Percentiles rank a stretch among this genome's conserved stretches.
phyloP scores from a whole-genome alignment of 2,888 invertebrate genomes.

The Machimus atricapillus region DNA sequence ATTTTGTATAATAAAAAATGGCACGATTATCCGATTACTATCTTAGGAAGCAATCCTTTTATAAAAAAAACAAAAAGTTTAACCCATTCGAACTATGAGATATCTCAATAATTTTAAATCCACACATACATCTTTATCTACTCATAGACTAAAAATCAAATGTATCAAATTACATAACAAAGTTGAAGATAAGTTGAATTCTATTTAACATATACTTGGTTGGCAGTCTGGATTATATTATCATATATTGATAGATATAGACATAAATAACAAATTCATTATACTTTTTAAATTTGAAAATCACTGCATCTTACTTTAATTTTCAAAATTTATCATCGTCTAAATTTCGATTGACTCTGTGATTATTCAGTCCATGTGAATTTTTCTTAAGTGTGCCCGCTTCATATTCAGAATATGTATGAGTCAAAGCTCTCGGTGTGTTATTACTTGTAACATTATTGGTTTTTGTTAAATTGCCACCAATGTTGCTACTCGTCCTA shows the following conservation, averaged over 20 bases:
- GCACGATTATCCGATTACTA: background rate
- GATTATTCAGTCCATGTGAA: constrained; percentile 74
- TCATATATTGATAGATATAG: background rate
- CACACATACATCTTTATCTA: background rate
- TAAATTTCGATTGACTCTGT: constrained; percentile 54
- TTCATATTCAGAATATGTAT: constrained; percentile 77
- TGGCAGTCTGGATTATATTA: background rate
- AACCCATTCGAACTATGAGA: background rate
- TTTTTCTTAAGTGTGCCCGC: constrained; percentile 79
- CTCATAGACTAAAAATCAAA: too few relatives aligned
- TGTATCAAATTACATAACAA: too few relatives aligned
- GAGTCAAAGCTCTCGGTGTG: constrained; percentile 73
- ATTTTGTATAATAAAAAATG: background rate
- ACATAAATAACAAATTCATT: background rate
- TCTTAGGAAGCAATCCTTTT: background rate
- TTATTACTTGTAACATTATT: constrained; percentile 71
- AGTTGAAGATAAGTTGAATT: too few relatives aligned
- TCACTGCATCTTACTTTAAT: background rate
- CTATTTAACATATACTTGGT: too few relatives aligned
- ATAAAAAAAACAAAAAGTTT: background rate
- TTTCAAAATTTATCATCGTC: constrained; percentile 61
- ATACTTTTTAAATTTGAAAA: background rate
- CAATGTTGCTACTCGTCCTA: constrained; percentile 54
- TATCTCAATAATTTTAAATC: background rate
- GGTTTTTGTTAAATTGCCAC: constrained; percentile 64